phyloP scores from a whole-genome alignment of 2,888 invertebrate species.

The Craniophora ligustri region DNA sequence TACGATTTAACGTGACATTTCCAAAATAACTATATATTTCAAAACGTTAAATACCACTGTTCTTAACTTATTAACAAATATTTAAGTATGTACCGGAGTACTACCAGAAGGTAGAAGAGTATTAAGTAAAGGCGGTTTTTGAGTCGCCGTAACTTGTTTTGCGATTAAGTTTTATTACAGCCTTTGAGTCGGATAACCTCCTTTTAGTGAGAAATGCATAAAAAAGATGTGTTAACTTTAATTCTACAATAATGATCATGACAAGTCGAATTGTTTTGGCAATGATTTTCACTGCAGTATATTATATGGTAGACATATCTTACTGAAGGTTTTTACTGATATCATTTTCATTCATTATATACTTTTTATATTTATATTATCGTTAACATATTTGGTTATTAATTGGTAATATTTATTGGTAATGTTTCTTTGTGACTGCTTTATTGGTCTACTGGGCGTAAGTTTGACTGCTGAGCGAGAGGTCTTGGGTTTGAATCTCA shows the following conservation, averaged over 20 bases:
- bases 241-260: conserved; percentile 46
- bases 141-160: conserved; percentile 14
- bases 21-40: not conserved
- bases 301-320: conserved; percentile 42
- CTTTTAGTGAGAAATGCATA: conserved; percentile 27
- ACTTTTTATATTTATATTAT: conserved; percentile 21
- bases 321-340: conserved; percentile 38
- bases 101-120: not conserved
- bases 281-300: conserved; percentile 45
- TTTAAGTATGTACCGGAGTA: not conserved
- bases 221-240: conserved; percentile 39
- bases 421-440: too few species aligned
- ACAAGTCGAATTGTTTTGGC: conserved; percentile 31
- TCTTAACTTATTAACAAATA: not conserved
- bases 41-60: not conserved
- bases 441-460: too few species aligned
- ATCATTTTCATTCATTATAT: conserved; percentile 52
- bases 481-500: too few species aligned
- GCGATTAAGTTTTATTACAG: conserved; percentile 29
- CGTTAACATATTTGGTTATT: too few species aligned
- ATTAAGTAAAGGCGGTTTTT: conserved; percentile 3
- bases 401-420: too few species aligned
- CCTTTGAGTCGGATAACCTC: conserved; percentile 34
- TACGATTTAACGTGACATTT: too few species aligned
- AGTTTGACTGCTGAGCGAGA: too few species aligned